Evolutionary conservation across 1,140 invertebrate genomes (phyloP).

Genomic region (Notospermus geniculatus): DNA sequence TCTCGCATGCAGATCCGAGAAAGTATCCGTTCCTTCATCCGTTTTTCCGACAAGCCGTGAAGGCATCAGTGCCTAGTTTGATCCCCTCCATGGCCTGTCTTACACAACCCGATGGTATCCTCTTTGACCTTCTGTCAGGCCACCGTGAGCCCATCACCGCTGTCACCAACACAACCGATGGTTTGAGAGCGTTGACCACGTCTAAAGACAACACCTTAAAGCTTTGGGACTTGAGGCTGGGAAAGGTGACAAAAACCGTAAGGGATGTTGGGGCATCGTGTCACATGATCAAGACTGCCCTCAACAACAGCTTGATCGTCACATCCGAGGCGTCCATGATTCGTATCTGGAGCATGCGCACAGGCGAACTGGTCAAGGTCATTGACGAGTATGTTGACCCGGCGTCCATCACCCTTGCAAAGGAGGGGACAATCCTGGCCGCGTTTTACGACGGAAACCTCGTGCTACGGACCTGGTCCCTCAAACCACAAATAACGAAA

Average conservation of each 20-base stretch:
- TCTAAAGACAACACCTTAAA: conserved; percentile 49
- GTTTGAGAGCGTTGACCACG: conserved; percentile 41
- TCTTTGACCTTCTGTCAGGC: conserved; percentile 47
- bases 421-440: conserved; percentile 39
- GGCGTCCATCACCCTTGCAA: conserved; percentile 36
- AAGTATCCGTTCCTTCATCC: conserved; percentile 41
- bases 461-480: conserved; percentile 42
- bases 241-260: conserved; percentile 44
- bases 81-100: conserved; percentile 47
- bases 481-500: conserved; percentile 29
- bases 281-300: conserved; percentile 31
- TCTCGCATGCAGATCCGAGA: conserved; percentile 38
- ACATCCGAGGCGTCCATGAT: conserved; percentile 42
- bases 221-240: conserved; percentile 47
- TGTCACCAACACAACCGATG: conserved; percentile 42
- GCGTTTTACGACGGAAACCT: conserved; percentile 47
- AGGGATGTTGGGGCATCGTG: conserved; percentile 41
- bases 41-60: conserved; percentile 36
- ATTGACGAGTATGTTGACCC: conserved; percentile 43
- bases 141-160: conserved; percentile 50
- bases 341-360: conserved; percentile 39
- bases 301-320: conserved; percentile 33
- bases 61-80: conserved; percentile 38
- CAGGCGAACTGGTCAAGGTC: conserved; percentile 28
- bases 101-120: conserved; percentile 44